Conservation (phyloP, 2,888 invertebrate species). For the Ophion ellenae region DNA sequence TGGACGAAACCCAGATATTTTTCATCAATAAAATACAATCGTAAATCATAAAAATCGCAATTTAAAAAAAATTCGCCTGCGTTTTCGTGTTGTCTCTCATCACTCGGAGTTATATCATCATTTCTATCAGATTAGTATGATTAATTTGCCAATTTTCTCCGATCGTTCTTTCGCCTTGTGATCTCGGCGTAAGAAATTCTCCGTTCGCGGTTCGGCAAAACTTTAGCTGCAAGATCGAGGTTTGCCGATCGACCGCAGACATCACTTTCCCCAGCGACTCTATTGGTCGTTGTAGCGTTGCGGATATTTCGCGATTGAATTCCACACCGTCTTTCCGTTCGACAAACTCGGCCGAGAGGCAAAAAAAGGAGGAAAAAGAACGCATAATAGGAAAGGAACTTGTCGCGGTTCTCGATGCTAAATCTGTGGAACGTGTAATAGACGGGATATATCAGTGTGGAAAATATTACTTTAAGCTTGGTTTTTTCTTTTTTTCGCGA, state of each 20-base stretch:
- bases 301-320: slow-evolving; percentile 58
- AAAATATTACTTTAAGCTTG: background rate
- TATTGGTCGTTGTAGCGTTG: slow-evolving; percentile 39
- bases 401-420: slow-evolving; percentile 6
- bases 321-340: slow-evolving; percentile 48
- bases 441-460: slow-evolving; percentile 10
- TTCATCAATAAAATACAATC: no score
- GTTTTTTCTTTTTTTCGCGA: slow-evolving; percentile 18
- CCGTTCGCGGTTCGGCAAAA: slow-evolving; percentile 25
- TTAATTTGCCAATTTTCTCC: slow-evolving; percentile 30
- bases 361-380: slow-evolving; percentile 28
- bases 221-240: slow-evolving; percentile 5
- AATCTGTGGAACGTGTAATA: background rate
- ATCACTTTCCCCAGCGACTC: slow-evolving; percentile 43
- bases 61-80: background rate
- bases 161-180: slow-evolving; percentile 22
- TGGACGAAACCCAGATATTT: no score
- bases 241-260: slow-evolving; percentile 18
- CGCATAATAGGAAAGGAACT: slow-evolving; percentile 12
- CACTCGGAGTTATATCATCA: slow-evolving; percentile 16
- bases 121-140: slow-evolving; percentile 29
- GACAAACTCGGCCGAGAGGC: slow-evolving; percentile 9
- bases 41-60: background rate
- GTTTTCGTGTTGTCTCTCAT: background rate
- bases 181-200: slow-evolving; percentile 20